A percentile compares a stretch with the other conserved stretches of the same genome.
Evolutionary conservation across 2,113 vertebrate species (phyloP).

Genomic region (Cavia aperea): DNA sequence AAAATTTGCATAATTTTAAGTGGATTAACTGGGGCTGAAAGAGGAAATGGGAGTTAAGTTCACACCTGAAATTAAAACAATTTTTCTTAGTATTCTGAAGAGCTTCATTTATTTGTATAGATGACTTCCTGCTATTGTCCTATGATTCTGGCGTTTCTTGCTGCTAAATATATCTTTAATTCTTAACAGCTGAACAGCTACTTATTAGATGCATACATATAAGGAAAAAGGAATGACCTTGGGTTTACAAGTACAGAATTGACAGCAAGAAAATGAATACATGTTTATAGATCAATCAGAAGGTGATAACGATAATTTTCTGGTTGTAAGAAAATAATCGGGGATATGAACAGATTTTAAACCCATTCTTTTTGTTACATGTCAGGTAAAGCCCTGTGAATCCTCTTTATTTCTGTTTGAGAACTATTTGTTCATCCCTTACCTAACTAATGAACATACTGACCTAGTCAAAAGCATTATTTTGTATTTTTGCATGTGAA

Average conservation of each 20-base stretch:
- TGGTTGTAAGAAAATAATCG: slow-evolving; percentile 2
- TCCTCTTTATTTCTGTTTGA: not conserved
- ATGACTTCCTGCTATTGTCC: not conserved
- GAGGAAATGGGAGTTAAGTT: not conserved
- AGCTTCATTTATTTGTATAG: not conserved
- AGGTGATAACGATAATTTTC: not conserved
- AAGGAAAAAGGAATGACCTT: not conserved
- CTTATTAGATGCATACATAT: not conserved
- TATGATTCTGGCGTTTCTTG: slow-evolving; percentile 12
- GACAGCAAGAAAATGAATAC: not conserved
- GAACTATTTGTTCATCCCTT: not conserved
- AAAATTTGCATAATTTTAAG: not conserved
- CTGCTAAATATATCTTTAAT: not conserved
- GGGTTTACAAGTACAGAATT: not conserved
- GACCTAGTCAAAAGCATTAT: not conserved
- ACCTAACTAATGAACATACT: not conserved
- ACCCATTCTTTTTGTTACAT: not conserved
- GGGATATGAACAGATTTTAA: not conserved
- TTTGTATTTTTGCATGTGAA: not conserved
- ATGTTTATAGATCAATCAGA: not conserved
- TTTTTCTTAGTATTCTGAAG: not conserved
- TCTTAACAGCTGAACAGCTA: not conserved
- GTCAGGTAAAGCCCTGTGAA: not conserved
- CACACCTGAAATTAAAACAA: not conserved
- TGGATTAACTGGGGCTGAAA: not conserved